Evolutionary conservation across 2,113 vertebrate species (phyloP).

Genomic region (Rhinogobius similis): DNA sequence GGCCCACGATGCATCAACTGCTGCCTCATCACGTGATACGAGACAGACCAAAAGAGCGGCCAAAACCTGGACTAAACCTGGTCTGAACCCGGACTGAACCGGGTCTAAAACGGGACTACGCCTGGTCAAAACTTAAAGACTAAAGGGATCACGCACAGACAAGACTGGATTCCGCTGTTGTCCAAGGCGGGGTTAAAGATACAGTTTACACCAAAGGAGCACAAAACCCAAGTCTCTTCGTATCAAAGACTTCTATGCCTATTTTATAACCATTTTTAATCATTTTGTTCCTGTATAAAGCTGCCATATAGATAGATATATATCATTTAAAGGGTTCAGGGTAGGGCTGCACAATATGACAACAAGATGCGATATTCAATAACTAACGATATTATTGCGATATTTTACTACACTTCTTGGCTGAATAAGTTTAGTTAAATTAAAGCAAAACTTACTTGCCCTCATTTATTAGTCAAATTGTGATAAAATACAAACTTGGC

Average conservation of each 20-base stretch:
- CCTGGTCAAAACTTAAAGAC: background rate
- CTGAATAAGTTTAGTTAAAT: too few species aligned
- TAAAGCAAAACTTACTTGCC: too few species aligned
- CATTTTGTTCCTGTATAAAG: conserved; percentile 45
- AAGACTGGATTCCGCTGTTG: conserved; percentile 31
- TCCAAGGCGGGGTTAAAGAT: conserved; percentile 35
- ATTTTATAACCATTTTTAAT: conserved; percentile 68
- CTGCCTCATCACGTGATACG: conserved; percentile 95
- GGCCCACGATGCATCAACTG: conserved; percentile 98
- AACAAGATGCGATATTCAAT: too few species aligned
- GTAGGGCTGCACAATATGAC: too few species aligned
- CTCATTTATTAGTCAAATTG: too few species aligned
- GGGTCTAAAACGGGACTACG: conserved; percentile 11
- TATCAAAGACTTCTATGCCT: conserved; percentile 61
- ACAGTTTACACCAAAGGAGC: conserved; percentile 75
- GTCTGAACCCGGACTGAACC: conserved; percentile 44
- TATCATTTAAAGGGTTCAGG: conserved; percentile 13
- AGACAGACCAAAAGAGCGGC: conserved; percentile 18
- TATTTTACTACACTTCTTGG: too few species aligned
- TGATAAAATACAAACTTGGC: too few species aligned
- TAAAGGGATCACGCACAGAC: conserved; percentile 24
- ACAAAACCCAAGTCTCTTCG: conserved; percentile 66
- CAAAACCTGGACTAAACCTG: conserved; percentile 40
- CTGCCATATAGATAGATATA: conserved; percentile 27
- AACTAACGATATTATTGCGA: too few species aligned